phyloP scores from a whole-genome alignment of 2,113 vertebrate genomes.

The Prunella fulvescens region DNA sequence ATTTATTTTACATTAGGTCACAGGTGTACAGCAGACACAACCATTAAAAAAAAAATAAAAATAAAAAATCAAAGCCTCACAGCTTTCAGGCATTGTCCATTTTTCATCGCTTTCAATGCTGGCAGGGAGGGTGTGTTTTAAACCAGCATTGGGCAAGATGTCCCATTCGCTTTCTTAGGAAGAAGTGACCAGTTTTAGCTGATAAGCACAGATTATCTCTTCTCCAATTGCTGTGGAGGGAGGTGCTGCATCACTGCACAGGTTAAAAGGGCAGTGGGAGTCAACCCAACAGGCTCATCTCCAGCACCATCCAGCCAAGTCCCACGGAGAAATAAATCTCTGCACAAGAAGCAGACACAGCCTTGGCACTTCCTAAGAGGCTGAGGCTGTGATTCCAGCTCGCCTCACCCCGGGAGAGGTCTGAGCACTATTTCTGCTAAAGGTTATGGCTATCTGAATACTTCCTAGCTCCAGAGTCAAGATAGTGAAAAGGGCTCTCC shows the following conservation, averaged over 20 bases:
- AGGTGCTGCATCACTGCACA: rapidly evolving
- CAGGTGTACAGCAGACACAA: background rate
- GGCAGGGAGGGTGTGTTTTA: background rate
- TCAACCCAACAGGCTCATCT: background rate
- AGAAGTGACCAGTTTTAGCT: background rate
- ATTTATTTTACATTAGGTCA: background rate
- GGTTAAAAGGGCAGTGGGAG: background rate
- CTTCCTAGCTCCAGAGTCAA: background rate
- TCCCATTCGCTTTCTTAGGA: rapidly evolving
- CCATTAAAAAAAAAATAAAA: background rate
- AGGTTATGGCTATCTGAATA: background rate
- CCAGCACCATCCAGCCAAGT: background rate
- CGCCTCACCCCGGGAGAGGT: background rate
- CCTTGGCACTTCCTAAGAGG: background rate
- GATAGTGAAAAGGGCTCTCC: background rate
- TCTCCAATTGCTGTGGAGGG: background rate
- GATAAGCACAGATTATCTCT: background rate
- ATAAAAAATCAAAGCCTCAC: background rate
- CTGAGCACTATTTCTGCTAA: background rate
- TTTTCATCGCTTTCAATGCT: background rate
- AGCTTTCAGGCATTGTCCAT: background rate
- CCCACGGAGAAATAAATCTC: background rate
- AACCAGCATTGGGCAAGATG: background rate
- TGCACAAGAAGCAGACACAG: background rate
- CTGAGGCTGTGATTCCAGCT: background rate